A percentile compares a stretch with the other conserved stretches of the same genome.
These are phyloP conservation scores for Coptodon rendalli DNA, from an alignment of 2,113 vertebrate genomes.

Conservation along the genomic window DNA sequence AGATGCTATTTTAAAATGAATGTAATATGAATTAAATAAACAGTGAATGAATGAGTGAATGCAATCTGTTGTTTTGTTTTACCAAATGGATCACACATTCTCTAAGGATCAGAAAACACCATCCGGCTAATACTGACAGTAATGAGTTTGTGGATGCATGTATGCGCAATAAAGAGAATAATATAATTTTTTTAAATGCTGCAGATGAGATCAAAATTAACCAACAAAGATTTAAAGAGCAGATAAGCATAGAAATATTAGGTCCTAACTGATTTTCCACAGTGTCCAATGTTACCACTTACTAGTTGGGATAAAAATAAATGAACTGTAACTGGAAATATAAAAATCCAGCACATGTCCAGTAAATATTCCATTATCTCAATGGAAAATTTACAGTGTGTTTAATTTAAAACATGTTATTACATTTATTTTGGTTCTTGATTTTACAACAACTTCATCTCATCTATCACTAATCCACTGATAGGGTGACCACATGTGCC, in stretches of 20 bases:
- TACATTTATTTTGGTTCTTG: not conserved
- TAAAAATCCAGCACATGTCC: not conserved
- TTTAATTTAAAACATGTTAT: fast-evolving
- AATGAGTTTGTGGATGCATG: not conserved
- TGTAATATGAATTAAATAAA: not conserved
- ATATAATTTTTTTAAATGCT: not conserved
- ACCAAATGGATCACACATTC: not conserved
- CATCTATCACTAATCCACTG: not conserved
- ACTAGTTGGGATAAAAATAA: not conserved
- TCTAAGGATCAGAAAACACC: not conserved
- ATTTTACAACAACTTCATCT: not conserved
- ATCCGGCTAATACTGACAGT: not conserved
- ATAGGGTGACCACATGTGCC: not conserved
- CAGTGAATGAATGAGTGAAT: not conserved
- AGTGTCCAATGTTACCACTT: not conserved
- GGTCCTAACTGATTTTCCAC: not conserved
- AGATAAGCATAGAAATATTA: not conserved
- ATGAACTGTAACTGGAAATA: not conserved
- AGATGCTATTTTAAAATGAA: not conserved
- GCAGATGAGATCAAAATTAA: not conserved
- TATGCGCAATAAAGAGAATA: not conserved
- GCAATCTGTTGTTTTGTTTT: not conserved
- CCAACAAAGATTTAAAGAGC: not conserved
- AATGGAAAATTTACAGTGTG: not conserved
- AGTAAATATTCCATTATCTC: not conserved